Conservation (phyloP, 2,888 invertebrate species). For the Arctia plantaginis region DNA sequence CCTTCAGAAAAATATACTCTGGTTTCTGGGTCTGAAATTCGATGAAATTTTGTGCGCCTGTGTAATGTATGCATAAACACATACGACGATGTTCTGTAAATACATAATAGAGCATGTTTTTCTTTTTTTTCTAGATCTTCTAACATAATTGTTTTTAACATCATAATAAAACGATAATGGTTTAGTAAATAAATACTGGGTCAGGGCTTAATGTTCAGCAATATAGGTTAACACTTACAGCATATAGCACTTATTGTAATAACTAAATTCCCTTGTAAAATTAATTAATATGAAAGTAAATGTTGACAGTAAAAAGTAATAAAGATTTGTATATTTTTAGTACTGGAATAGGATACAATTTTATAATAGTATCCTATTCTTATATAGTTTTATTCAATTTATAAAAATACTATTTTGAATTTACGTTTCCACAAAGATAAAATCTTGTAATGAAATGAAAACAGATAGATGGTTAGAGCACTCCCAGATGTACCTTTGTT, state of each 20-base stretch:
- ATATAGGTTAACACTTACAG: not conserved
- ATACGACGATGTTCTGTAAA: too few species aligned
- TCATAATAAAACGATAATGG: too few species aligned
- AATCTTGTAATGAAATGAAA: not conserved
- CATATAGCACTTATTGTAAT: not conserved
- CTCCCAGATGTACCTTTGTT: not conserved
- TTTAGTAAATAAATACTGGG: too few species aligned
- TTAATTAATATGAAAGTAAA: not conserved
- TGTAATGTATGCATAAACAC: too few species aligned
- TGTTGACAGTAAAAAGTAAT: not conserved
- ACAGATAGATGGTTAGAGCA: not conserved
- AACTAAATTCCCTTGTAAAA: not conserved
- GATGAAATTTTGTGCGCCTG: too few species aligned
- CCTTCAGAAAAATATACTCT: too few species aligned
- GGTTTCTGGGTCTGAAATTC: too few species aligned
- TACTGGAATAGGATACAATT: too few species aligned
- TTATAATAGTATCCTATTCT: not conserved
- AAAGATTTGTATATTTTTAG: not conserved
- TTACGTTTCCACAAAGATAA: not conserved
- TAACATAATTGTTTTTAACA: too few species aligned
- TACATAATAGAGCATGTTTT: not conserved
- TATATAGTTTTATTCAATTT: not conserved
- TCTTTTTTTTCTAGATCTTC: too few species aligned
- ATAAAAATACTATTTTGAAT: not conserved
- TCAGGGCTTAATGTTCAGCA: not conserved